Evolutionary conservation across 2,888 invertebrate species (phyloP), one percentile per base, ranked within the genome.

Genomic region (Drosophila demipolita): DNA sequence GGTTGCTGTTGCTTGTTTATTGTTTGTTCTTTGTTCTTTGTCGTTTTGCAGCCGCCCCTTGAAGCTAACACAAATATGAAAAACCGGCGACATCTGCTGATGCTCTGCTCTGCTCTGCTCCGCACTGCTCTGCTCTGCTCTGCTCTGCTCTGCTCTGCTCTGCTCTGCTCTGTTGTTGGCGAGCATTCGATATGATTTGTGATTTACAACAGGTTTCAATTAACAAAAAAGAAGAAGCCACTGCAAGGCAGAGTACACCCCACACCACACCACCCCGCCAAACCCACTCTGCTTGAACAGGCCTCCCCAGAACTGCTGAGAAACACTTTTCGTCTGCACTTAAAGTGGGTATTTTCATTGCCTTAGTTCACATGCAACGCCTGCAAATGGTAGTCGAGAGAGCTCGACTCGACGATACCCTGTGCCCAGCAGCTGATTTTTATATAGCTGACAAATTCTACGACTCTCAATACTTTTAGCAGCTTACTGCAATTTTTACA

Each of bases 151-250:
- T n/a, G n/a, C n/a, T n/a, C n/a, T 64, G 61, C 45, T 58, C 57
- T 70, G 64, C 15, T 49, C 26, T 26, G 26, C 26, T 26, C 5
- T 26, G 58, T 66, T 68, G 69, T 60, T 42, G 63, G 52, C 35
- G 59, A 50, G 50, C 53, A 75, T 71, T 78, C 85, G 82, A 84
- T 83, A 85, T 86, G 86, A 87, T 87, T 87, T 87, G 89, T 87
- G 87, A 87, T 89, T 89, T 87, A 87, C 87, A 87, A 87, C 87
- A 87, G 89, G 87, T 87, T 87, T 87, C 87, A 87, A 87, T 87
- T 89, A 89, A 88, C 88, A 78, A 80, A 78, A 60, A 23, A 53
- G 20, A n/a, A 26, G 26, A 50, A 80, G 60, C 62, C 65, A 67
- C 62, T 61, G 63, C 61, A 61, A 52, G 53, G 26, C 73, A 53